Percentiles rank a stretch among this genome's conserved stretches.
These are phyloP conservation scores for Porites evermanni DNA, from an alignment of 92 coral and sea anemone species.

Conservation along the genomic window DNA sequence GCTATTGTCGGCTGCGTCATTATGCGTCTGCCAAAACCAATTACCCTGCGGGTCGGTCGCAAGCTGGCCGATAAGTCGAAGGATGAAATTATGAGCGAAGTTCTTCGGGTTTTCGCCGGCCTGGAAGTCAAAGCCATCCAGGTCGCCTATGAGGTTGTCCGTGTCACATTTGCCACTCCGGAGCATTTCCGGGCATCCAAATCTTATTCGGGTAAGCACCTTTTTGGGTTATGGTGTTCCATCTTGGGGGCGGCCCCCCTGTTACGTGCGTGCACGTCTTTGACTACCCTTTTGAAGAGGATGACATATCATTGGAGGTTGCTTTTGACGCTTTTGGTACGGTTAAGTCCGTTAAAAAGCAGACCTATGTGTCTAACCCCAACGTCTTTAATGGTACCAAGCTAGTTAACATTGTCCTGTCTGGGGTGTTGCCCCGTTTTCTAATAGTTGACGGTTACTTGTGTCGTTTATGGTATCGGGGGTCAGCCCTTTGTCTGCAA, in stretches of 20 bases:
- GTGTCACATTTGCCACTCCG: not conserved
- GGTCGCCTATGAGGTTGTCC: not conserved
- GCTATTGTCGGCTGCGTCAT: not conserved
- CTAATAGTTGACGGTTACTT: not conserved
- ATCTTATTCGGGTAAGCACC: not conserved
- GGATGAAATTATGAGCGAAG: not conserved
- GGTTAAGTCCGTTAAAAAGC: not conserved
- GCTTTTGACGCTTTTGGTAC: no score
- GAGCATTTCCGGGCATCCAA: not conserved
- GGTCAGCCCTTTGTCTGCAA: not conserved
- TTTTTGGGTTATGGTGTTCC: not conserved
- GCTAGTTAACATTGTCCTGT: not conserved
- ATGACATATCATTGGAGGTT: no score
- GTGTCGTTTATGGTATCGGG: not conserved
- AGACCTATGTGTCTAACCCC: not conserved
- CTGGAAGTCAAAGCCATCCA: not conserved
- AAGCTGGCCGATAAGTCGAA: not conserved
- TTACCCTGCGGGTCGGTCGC: not conserved
- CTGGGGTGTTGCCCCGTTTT: not conserved
- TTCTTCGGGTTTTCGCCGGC: not conserved
- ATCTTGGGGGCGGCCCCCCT: constrained; percentile 6
- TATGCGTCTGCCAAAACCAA: not conserved
- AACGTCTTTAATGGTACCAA: not conserved
- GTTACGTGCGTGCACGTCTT: not conserved
- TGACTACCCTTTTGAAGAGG: constrained; percentile 13